Evolutionary conservation across 1,140 invertebrate species (phyloP).

Genomic region (Pygmarrhopalites habei): DNA sequence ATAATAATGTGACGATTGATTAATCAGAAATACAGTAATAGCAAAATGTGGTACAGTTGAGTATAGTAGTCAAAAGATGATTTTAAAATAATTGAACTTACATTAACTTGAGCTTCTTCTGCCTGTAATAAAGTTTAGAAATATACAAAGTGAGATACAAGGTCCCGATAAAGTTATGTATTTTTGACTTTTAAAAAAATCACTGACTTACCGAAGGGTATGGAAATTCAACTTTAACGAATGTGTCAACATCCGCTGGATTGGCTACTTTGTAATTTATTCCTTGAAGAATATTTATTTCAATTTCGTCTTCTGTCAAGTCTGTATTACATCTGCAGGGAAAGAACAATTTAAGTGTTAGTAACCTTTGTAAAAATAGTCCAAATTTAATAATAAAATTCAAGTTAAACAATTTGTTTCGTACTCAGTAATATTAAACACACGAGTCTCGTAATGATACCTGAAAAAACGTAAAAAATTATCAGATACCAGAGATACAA

Average conservation of each 20-base stretch:
- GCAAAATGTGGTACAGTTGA: no score
- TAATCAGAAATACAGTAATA: no score
- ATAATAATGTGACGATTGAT: no score
- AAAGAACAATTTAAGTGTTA: slow-evolving; percentile 39
- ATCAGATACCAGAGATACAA: no score
- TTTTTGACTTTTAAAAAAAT: neutral
- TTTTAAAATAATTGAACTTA: no score
- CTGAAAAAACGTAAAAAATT: no score
- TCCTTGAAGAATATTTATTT: slow-evolving; percentile 77
- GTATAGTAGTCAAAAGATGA: no score
- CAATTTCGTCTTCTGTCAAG: slow-evolving; percentile 80
- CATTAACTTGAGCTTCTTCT: slow-evolving; percentile 71
- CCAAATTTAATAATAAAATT: neutral
- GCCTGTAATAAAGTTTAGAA: slow-evolving; percentile 43
- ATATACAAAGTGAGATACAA: neutral
- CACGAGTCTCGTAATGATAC: slow-evolving; percentile 82
- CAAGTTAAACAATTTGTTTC: slow-evolving; percentile 9
- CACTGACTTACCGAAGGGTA: slow-evolving; percentile 62
- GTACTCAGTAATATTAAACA: slow-evolving; percentile 39
- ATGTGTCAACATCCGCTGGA: slow-evolving; percentile 86
- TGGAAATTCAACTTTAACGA: slow-evolving; percentile 88
- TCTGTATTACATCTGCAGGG: slow-evolving; percentile 80
- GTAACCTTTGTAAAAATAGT: neutral
- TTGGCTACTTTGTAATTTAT: slow-evolving; percentile 77
- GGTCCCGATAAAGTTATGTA: neutral